Percentiles rank a stretch among this genome's conserved stretches.
Conservation (phyloP, 2,113 vertebrate species). For the Nibea albiflora region DNA sequence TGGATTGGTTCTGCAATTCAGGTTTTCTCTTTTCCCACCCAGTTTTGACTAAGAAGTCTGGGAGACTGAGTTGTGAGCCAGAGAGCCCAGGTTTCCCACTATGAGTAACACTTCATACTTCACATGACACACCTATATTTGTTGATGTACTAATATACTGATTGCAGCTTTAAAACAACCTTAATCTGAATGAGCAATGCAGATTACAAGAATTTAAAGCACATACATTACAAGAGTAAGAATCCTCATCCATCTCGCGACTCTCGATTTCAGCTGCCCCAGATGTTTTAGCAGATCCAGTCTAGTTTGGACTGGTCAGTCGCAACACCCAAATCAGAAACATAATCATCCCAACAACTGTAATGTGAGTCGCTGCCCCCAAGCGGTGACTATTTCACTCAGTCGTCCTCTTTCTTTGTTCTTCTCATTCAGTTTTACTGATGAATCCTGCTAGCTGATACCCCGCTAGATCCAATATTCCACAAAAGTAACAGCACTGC, state of each 20-base stretch:
- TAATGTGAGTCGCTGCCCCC: not conserved
- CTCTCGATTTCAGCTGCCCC: not conserved
- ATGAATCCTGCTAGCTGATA: not conserved
- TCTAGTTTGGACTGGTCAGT: not conserved
- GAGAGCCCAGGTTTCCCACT: no score
- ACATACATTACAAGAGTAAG: no score
- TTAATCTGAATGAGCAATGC: not conserved
- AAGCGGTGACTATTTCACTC: not conserved
- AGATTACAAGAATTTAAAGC: no score
- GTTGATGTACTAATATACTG: not conserved
- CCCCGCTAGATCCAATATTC: not conserved
- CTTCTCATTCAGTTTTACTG: not conserved
- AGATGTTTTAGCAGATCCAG: not conserved
- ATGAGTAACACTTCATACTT: not conserved
- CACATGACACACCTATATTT: not conserved
- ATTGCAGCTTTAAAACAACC: not conserved
- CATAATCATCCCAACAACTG: not conserved
- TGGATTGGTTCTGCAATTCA: no score
- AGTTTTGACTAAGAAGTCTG: no score
- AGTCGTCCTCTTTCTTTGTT: not conserved
- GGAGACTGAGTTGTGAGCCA: no score
- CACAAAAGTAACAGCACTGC: not conserved
- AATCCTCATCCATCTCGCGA: not conserved
- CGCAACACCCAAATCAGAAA: not conserved
- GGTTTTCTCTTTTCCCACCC: no score